Conservation (phyloP, 2,888 invertebrate genomes). For the Tupiocoris notatus region DNA sequence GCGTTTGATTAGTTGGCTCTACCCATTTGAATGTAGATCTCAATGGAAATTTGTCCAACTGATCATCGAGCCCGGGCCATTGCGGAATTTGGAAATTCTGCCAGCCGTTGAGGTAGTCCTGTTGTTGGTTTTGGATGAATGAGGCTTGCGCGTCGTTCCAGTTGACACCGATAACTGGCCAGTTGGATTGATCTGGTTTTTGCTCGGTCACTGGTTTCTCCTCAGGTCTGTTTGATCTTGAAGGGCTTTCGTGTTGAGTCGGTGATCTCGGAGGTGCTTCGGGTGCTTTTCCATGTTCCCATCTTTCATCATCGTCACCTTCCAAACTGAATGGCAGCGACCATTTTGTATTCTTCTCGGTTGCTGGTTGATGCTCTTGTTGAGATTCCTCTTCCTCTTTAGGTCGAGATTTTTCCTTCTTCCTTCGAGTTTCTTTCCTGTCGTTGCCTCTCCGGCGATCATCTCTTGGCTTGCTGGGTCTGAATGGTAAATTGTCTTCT, state of each 20-base stretch:
- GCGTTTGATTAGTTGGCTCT: slow-evolving; percentile 26
- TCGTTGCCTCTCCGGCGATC: slow-evolving; percentile 8
- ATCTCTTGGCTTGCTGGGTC: slow-evolving; percentile 1
- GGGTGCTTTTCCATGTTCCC: slow-evolving; percentile 10
- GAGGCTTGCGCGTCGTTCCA: slow-evolving; percentile 19
- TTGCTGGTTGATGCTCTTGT: neutral
- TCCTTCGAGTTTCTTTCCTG: neutral
- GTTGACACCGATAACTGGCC: slow-evolving; percentile 25
- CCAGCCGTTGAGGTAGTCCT: slow-evolving; percentile 4
- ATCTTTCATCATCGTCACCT: slow-evolving; percentile 1
- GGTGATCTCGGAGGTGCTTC: neutral
- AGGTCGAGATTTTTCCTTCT: slow-evolving; percentile 13
- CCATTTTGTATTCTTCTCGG: slow-evolving; percentile 7
- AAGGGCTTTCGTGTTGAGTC: neutral
- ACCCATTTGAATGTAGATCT: slow-evolving; percentile 26
- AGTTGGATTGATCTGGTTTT: slow-evolving; percentile 1
- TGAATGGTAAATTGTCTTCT: neutral
- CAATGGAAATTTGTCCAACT: slow-evolving; percentile 18
- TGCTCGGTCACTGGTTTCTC: slow-evolving; percentile 26
- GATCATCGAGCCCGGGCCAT: slow-evolving; percentile 21
- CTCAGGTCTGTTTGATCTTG: neutral
- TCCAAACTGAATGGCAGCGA: slow-evolving; percentile 10
- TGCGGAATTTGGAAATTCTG: slow-evolving; percentile 30
- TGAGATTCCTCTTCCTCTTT: neutral
- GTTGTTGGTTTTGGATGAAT: neutral